These are phyloP conservation scores for Dyspetes luteomarginatus DNA, from an alignment of 2,888 invertebrate genomes.

Conservation along the genomic window DNA sequence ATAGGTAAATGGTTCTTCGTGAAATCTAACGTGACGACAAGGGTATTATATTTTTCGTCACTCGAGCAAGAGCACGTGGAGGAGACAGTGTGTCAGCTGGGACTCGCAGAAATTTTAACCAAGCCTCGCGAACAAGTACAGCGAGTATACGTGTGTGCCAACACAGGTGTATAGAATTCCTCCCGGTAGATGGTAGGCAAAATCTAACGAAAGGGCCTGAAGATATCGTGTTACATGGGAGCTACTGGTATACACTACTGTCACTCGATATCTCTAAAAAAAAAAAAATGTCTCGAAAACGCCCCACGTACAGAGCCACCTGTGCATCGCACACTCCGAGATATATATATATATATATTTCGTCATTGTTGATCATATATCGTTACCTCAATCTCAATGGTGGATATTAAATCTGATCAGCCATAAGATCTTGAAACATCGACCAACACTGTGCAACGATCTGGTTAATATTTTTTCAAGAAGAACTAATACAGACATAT, in stretches of 20 bases:
- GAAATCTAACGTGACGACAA: slow-evolving; percentile 59
- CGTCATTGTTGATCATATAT: slow-evolving; percentile 26
- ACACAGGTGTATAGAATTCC: slow-evolving; percentile 65
- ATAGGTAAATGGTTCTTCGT: slow-evolving; percentile 7
- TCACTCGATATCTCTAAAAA: slow-evolving; percentile 74
- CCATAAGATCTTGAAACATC: background rate
- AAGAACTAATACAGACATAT: slow-evolving; percentile 6
- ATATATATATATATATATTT: slow-evolving; percentile 18
- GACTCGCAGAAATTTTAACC: slow-evolving; percentile 68
- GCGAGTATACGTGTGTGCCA: background rate
- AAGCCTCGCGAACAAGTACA: background rate
- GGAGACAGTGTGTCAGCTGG: slow-evolving; percentile 74
- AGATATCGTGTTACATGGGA: slow-evolving; percentile 74
- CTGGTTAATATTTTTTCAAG: slow-evolving; percentile 4
- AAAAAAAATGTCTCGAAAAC: slow-evolving; percentile 10
- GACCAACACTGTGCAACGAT: background rate
- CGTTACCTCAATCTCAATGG: background rate
- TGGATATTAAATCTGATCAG: background rate
- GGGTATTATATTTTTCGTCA: slow-evolving; percentile 62
- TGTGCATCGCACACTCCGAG: slow-evolving; percentile 71
- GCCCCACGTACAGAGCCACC: slow-evolving; percentile 66
- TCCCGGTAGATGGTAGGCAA: slow-evolving; percentile 50
- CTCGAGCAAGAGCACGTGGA: slow-evolving; percentile 50
- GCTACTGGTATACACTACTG: slow-evolving; percentile 81
- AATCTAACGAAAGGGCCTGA: slow-evolving; percentile 56